Evolutionary conservation across 2,797 vertebrate species (phyloP), one percentile per base, ranked within the genome.

Genomic region (Manis javanica): DNA sequence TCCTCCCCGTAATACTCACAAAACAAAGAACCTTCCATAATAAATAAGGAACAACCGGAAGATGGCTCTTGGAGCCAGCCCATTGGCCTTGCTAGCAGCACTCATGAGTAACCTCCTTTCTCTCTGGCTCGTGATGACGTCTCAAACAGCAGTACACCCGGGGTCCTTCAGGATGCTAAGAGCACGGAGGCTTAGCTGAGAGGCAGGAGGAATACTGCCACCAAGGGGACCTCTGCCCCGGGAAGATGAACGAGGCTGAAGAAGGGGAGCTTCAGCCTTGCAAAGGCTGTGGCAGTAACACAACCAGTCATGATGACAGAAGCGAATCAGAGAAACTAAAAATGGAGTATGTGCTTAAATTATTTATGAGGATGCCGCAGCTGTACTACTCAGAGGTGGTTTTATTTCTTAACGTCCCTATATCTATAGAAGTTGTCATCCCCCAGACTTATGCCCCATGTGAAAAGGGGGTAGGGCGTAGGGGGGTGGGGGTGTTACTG

Each of bases 241-340:
- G 49, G 63, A 86, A 42, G n/a, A 82, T 63, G 37, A 69, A 53
- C 8, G 37, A 90, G 61, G 42, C 34, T 34, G 34, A 34, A 34
- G 34, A 34, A 18, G 6, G 19, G 51, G 14, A 78, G 26, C 7
- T 55, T 51, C 1, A 49, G 29, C 29, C 85, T 84, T 12, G 1
- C 49, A 16, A 95, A 84, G 46, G 92, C 29, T 19, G 51, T 90
- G 85, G 78, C 37, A 63, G 90, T 91, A 90, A 94, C 49, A 84
- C 63, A 85, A 39, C 37, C 84, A 82, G 75, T 26, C 24, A 12
- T 11, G 90, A 93, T 94, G 92, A 93, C 69, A 86, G 69, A 72
- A 84, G 84, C 96, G 63, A 69, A 95, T 94, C 78, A 96, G 81
- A 97, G 96, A 96, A 98, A 95, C 55, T 96, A 97, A 97, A 96